Conservation (phyloP, 2,888 invertebrate genomes). For the Drosophila vallismaia region DNA sequence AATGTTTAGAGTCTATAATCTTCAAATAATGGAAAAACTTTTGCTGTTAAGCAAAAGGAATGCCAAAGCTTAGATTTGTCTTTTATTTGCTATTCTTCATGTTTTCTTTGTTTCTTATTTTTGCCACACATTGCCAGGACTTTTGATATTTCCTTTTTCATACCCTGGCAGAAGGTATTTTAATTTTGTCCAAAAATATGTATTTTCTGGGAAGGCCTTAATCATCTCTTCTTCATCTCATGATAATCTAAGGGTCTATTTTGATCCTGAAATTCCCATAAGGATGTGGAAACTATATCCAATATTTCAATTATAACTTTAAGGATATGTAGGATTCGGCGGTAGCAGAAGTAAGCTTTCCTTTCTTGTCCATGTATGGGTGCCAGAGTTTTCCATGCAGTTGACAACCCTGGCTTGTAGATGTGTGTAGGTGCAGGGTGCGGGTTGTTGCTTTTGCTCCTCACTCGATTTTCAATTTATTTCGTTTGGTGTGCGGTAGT, state of each 20-base stretch:
- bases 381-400: conserved; percentile 43
- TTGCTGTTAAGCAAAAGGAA: conserved; percentile 81
- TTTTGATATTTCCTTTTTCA: conserved; percentile 30
- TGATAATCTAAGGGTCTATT: too few species aligned
- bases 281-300: too few species aligned
- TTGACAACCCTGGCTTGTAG: conserved; percentile 70
- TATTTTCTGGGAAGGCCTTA: too few species aligned
- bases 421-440: too few species aligned
- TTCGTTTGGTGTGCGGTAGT: conserved; percentile 55
- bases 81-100: conserved; percentile 36
- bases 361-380: not conserved
- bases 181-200: too few species aligned
- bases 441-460: conserved; percentile 52
- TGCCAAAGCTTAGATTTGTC: conserved; percentile 75
- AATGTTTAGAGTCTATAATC: conserved; percentile 82
- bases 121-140: conserved; percentile 48
- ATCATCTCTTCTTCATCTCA: too few species aligned
- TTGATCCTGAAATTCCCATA: too few species aligned
- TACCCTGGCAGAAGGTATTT: too few species aligned
- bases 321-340: too few species aligned
- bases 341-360: too few species aligned
- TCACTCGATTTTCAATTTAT: conserved; percentile 77
- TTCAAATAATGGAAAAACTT: conserved; percentile 82
- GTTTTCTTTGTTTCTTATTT: conserved; percentile 37
- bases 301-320: too few species aligned